Evolutionary conservation across 2,888 invertebrate species (phyloP).

Genomic region (Barypeithes pellucidus): DNA sequence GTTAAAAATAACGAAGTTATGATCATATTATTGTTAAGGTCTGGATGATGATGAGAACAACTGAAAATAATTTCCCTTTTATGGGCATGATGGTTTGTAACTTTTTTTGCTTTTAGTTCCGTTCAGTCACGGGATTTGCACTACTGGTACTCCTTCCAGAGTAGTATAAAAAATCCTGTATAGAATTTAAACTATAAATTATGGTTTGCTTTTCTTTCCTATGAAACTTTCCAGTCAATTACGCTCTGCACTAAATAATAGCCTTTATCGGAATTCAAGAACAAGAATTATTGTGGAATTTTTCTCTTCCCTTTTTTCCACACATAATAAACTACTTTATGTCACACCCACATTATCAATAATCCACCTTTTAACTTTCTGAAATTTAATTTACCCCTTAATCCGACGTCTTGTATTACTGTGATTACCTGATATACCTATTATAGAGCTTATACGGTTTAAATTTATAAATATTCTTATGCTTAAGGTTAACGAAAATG

Average conservation of each 20-base stretch:
- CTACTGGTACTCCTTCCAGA: no score
- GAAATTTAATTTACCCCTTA: slow-evolving; percentile 20
- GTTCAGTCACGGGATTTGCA: no score
- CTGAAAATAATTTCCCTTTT: slow-evolving; percentile 49
- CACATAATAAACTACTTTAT: slow-evolving; percentile 13
- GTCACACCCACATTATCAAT: slow-evolving; percentile 15
- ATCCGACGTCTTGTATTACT: slow-evolving; percentile 12
- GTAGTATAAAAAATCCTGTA: no score
- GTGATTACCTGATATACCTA: slow-evolving; percentile 15
- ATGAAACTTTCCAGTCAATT: neutral
- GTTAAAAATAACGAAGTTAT: no score
- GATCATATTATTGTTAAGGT: no score
- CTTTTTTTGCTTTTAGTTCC: no score
- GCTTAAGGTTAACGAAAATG: slow-evolving; percentile 14
- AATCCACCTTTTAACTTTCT: slow-evolving; percentile 28
- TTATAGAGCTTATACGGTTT: slow-evolving; percentile 8
- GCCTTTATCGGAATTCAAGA: neutral
- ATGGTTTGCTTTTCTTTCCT: neutral
- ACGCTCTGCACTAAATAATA: neutral
- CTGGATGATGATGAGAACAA: slow-evolving; percentile 46
- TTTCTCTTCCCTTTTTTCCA: slow-evolving; percentile 19
- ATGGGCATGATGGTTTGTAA: slow-evolving; percentile 47
- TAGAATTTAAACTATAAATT: neutral
- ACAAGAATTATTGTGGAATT: slow-evolving; percentile 1
- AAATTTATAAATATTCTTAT: slow-evolving; percentile 18